Conservation (phyloP, 2,888 invertebrate species). For the Epicampocera succincta region DNA sequence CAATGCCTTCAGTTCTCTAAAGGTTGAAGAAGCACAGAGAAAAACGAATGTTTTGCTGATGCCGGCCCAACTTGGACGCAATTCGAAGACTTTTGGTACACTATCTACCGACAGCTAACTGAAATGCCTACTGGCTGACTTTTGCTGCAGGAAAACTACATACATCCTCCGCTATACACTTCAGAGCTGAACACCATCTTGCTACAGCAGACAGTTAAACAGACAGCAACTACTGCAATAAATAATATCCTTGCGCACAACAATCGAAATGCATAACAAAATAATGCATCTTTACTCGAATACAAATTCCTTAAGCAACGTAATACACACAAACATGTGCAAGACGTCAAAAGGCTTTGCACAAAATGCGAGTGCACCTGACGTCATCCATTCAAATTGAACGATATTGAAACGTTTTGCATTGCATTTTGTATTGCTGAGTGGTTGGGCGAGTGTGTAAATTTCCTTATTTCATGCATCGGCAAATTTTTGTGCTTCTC, state of each 20-base stretch:
- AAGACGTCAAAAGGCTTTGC: neutral
- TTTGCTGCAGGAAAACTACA: neutral
- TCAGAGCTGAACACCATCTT: slow-evolving; percentile 30
- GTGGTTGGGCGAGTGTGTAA: neutral
- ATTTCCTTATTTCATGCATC: slow-evolving; percentile 34
- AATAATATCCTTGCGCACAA: neutral
- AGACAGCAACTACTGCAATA: neutral
- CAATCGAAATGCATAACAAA: neutral
- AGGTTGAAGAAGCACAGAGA: too few relatives aligned
- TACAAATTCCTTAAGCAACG: neutral
- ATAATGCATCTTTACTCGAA: neutral
- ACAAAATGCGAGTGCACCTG: neutral
- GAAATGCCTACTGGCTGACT: neutral
- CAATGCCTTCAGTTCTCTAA: too few relatives aligned
- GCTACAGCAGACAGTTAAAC: neutral
- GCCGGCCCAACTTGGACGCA: too few relatives aligned
- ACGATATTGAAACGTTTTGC: slow-evolving; percentile 11
- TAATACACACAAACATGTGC: neutral
- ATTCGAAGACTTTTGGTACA: too few relatives aligned
- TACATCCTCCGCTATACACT: too few relatives aligned
- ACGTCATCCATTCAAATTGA: neutral
- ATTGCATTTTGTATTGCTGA: slow-evolving; percentile 24
- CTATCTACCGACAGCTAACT: neutral
- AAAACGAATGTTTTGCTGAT: too few relatives aligned
- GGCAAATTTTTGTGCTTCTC: slow-evolving; percentile 14